Evolutionary conservation across 2,797 vertebrate species (phyloP).

Genomic region (Macropus fuliginosus): DNA sequence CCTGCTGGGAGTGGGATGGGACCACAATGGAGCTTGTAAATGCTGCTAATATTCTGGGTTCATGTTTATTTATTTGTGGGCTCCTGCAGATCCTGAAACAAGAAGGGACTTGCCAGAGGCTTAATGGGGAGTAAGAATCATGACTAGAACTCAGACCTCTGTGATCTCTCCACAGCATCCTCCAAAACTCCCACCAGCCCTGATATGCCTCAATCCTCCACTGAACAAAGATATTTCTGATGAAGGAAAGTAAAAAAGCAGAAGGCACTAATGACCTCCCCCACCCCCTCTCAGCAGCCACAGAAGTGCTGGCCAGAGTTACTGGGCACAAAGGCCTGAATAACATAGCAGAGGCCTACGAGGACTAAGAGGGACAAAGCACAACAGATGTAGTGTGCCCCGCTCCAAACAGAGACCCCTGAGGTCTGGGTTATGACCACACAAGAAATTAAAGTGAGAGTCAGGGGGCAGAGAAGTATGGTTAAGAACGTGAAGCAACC

Average conservation of each 20-base stretch:
- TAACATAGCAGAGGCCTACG: neutral
- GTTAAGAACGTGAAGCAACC: neutral
- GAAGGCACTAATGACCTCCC: neutral
- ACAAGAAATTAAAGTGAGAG: neutral
- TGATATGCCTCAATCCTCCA: neutral
- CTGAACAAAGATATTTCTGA: neutral
- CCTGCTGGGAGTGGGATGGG: neutral
- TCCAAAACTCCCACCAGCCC: neutral
- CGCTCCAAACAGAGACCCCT: neutral
- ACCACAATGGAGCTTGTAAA: neutral
- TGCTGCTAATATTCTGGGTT: neutral
- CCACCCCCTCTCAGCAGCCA: neutral
- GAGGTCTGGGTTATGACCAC: neutral
- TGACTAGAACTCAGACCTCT: neutral
- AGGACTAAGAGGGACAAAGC: neutral
- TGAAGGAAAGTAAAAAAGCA: neutral
- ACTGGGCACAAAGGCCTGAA: neutral
- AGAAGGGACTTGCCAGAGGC: neutral
- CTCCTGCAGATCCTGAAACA: neutral
- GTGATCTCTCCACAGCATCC: neutral
- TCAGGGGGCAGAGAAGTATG: neutral
- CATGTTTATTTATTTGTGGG: neutral
- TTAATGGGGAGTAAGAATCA: neutral
- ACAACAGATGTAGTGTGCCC: too few species aligned
- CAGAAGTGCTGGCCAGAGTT: neutral